Evolutionary conservation across 2,113 vertebrate species (phyloP).

Genomic region (Eubucco bourcierii): DNA sequence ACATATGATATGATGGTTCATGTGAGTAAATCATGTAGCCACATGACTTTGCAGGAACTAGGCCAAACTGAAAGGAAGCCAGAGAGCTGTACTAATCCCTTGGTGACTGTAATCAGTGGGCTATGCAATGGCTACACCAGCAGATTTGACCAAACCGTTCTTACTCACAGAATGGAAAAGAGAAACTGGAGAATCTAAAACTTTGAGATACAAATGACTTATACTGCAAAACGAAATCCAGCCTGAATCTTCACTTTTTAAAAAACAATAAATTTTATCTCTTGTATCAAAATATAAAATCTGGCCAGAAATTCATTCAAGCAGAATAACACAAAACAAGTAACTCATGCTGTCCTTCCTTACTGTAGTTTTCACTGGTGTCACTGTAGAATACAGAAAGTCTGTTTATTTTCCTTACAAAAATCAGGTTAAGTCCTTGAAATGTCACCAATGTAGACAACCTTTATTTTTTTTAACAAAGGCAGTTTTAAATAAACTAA

Average conservation of each 20-base stretch:
- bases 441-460: slow-evolving; percentile 24
- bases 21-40: slow-evolving; percentile 2
- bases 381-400: background rate
- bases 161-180: background rate
- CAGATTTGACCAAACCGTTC: background rate
- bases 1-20: background rate
- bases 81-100: background rate
- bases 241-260: background rate
- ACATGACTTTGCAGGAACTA: slow-evolving; percentile 26
- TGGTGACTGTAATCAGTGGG: background rate
- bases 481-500: slow-evolving; percentile 18
- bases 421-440: background rate
- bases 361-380: background rate
- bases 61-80: background rate
- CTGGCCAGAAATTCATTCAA: background rate
- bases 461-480: slow-evolving; percentile 52
- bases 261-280: background rate
- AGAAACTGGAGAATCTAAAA: background rate
- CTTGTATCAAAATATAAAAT: background rate
- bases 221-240: background rate
- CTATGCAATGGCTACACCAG: background rate
- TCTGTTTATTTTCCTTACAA: slow-evolving; percentile 6
- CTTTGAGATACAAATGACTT: background rate
- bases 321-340: background rate
- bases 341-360: background rate